Evolutionary conservation across 2,888 invertebrate genomes (phyloP), one percentile per base, ranked within the genome.

Genomic region (Drosophila parthenogenetica): DNA sequence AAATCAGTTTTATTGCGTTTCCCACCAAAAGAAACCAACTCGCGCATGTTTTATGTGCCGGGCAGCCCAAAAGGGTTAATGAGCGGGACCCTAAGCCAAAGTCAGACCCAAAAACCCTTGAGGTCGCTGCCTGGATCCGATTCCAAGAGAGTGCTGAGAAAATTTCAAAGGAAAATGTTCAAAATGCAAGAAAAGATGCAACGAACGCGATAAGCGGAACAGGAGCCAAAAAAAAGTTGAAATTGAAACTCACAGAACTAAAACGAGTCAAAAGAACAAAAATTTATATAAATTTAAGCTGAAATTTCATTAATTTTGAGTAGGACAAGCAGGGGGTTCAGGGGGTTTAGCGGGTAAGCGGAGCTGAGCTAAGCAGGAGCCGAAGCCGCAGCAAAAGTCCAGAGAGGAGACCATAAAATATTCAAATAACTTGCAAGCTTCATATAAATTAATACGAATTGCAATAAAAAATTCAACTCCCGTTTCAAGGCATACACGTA

Each of bases 391-490:
- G 19, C 10, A 40, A 54, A 43, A 59, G 37, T 29, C 49, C 62
- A 57, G 62, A 57, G 63, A 57, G 49, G 35, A 63, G 65, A 51
- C 59, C 68, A 75, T 69, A 79, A 73, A 69, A 77, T 79, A 74
- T 74, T 79, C 77, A 79, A 79, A 71, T 74, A 79, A 60, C 64
- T 71, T 60, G 59, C 57, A 58, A 59, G 71, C 50, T 65, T 50
- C 60, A 72, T 67, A 79, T 81, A 84, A 83, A 83, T 77, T 84
- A 77, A 83, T 77, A 73, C 75, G 84, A 87, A 87, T 70, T 78
- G 80, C 87, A 76, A 84, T 87, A 77, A 84, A 84, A 78, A 84
- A 87, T 84, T 77, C 87, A 87, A 84, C 79, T 87, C 79, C 83
- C 79, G 87, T 87, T 86, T 66, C 63, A 73, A 46, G 62, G 37